Evolutionary conservation across 2,113 vertebrate genomes (phyloP).

Genomic region (Orientallactaga bullata): DNA sequence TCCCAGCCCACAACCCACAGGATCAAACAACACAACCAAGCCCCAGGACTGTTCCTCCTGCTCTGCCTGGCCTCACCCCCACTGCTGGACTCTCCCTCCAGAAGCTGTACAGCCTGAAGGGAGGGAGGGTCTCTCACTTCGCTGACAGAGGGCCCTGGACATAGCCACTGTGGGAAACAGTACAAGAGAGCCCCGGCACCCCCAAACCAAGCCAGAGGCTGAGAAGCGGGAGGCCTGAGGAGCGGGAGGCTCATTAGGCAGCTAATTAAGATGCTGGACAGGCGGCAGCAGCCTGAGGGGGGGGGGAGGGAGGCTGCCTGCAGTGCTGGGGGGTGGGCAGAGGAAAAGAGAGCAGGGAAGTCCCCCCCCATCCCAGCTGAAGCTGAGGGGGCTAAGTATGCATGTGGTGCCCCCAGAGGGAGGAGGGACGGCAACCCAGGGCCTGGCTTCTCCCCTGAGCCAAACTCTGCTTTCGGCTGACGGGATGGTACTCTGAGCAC

Average conservation of each 20-base stretch:
- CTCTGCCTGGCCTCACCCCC: constrained; percentile 1
- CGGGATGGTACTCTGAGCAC: background rate
- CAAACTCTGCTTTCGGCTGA: constrained; percentile 26
- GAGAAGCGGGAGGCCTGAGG: constrained; percentile 36
- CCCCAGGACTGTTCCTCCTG: background rate
- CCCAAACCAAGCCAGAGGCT: constrained; percentile 41
- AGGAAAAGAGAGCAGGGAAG: background rate
- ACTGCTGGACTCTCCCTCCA: background rate
- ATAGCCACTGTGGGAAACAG: background rate
- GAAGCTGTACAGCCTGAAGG: constrained; percentile 52
- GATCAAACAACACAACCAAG: background rate
- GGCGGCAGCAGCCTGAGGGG: constrained; percentile 66
- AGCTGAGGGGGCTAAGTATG: background rate
- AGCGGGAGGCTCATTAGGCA: constrained; percentile 71
- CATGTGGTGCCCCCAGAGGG: constrained; percentile 14
- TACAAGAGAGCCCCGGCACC: constrained; percentile 21
- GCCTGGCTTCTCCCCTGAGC: background rate
- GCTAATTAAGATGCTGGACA: constrained; percentile 80
- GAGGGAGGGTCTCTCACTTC: constrained; percentile 20
- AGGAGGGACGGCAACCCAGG: constrained; percentile 10
- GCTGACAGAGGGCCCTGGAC: constrained; percentile 29
- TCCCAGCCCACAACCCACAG: background rate
- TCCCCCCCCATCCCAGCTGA: background rate
- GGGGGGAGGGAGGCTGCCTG: constrained; percentile 67
- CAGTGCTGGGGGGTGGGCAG: background rate